Base-by-base conservation (phyloP, 2,113 vertebrate species). In the Bos taurus region DNA sequence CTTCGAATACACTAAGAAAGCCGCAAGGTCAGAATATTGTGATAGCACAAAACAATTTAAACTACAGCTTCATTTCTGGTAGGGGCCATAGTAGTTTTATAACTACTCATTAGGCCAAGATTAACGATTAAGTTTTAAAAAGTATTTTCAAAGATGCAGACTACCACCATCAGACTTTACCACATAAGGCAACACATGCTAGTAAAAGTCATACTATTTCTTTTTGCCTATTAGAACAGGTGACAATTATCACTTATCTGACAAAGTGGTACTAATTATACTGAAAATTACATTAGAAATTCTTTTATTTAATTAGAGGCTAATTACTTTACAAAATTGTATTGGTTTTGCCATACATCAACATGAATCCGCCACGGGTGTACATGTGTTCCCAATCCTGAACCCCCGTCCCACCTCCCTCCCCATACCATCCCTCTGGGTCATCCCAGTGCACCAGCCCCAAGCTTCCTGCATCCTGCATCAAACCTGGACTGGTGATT, bases 161-260 rank as follows among this genome's bases (percentile, higher is more conserved):
- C 74, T 80, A 86, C 33, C 25, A 60, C 52, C 48, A 50, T 30
- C 19, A 85, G 30, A 25, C 82, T 62, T 82, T 60, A 87, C 43
- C 59, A 91, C 26, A 92, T 57, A 96, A 71, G 95, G 5, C 12
- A 94, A 81, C 16, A 85, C 88, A 30, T 88, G 28, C 12, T 78
- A 40, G 7, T 56, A 93, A 77, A 81, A 77, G 48, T 91, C 56
- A 77, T 43, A 77, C 10, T 62, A 40, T 82, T 82, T 67, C 23
- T 90, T 81, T 81, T 67, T 89, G 33, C 60, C 48, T 80, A 8
- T 56, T 26, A 81, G 23, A 54, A 60, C 11, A 92, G 48, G 30
- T 94, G 67, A 86, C 85, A 89, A 80, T 23, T 94, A 88, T 56
- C 83, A 94, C 80, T 95, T 91, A 94, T 33, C 28, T 95, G 64